These are phyloP conservation scores for Sus scrofa DNA, from an alignment of 2,113 vertebrate species.

Conservation along the genomic window T2T-Sscrofa CM000817.6:103198001-103198500, in stretches of 20 bases:
- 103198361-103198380: constrained; percentile 95
- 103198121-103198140: constrained; percentile 95
- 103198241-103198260: constrained; percentile 82
- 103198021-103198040: constrained; percentile 93
- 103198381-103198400: constrained; percentile 92
- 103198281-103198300: constrained; percentile 95
- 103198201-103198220: constrained; percentile 85
- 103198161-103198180: constrained; percentile 93
- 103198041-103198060: constrained; percentile 93
- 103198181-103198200: constrained; percentile 8
- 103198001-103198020: constrained; percentile 95
- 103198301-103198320: constrained; percentile 95
- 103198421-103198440: constrained; percentile 98
- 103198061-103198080: constrained; percentile 94
- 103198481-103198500: constrained; percentile 88
- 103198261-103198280: constrained; percentile 92
- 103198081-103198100: constrained; percentile 89
- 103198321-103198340: constrained; percentile 94
- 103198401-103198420: constrained; percentile 92
- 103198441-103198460: constrained; percentile 94
- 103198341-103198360: constrained; percentile 94
- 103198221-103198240: constrained; percentile 87
- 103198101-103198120: constrained; percentile 91
- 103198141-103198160: constrained; percentile 98
- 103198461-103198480: constrained; percentile 92